phyloP scores from a whole-genome alignment of 2,113 vertebrate genomes.

The Alexandromys fortis region DNA sequence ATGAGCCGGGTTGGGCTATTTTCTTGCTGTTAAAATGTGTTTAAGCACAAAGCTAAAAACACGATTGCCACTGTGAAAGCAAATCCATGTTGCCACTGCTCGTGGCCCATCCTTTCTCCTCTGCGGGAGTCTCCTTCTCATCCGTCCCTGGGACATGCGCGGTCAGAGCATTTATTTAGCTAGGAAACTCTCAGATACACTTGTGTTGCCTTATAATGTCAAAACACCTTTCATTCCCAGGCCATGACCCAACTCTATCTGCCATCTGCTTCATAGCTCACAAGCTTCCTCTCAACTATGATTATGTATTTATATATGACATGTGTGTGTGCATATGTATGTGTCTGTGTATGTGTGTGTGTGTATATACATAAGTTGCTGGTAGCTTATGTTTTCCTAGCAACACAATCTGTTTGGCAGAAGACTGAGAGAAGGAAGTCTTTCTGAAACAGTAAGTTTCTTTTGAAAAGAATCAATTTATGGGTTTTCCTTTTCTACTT shows the following conservation, averaged over 20 bases:
- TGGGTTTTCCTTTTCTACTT: background rate
- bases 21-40: slow-evolving; percentile 50
- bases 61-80: slow-evolving; percentile 26
- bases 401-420: slow-evolving; percentile 78
- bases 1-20: slow-evolving; percentile 41
- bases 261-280: slow-evolving; percentile 71
- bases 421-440: slow-evolving; percentile 69
- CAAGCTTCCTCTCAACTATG: slow-evolving; percentile 64
- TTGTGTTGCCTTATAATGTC: slow-evolving; percentile 58
- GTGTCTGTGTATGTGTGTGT: background rate
- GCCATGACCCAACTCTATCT: slow-evolving; percentile 60
- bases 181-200: slow-evolving; percentile 60
- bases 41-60: slow-evolving; percentile 65
- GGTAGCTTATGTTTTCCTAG: slow-evolving; percentile 79
- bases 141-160: slow-evolving; percentile 9
- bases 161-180: slow-evolving; percentile 52
- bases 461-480: background rate
- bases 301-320: slow-evolving; percentile 69
- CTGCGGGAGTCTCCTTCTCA: background rate
- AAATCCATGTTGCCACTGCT: background rate
- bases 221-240: slow-evolving; percentile 66
- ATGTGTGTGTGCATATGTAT: background rate
- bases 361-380: slow-evolving; percentile 70
- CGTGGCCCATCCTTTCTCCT: slow-evolving; percentile 13
- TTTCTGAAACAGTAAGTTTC: slow-evolving; percentile 18